These are phyloP conservation scores for Paramacrobiotus metropolitanus DNA, from an alignment of 1,140 invertebrate species.

Conservation along the genomic window DNA sequence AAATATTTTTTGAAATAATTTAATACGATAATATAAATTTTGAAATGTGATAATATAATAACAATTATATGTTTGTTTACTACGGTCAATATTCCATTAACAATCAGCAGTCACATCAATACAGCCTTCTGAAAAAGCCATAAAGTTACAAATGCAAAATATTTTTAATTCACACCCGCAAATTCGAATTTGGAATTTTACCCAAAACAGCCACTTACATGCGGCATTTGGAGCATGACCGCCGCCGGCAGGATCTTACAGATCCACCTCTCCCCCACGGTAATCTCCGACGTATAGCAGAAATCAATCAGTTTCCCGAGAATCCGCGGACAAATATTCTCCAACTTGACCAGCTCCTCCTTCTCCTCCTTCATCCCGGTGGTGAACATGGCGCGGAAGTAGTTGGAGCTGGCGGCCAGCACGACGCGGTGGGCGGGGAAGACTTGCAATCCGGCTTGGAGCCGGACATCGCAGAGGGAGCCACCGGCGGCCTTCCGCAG, in stretches of 20 bases:
- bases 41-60: too few species aligned
- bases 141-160: too few species aligned
- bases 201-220: too few species aligned
- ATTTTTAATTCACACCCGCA: too few species aligned
- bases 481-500: not conserved
- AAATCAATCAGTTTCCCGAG: conserved; percentile 60
- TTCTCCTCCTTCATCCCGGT: conserved; percentile 59
- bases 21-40: too few species aligned
- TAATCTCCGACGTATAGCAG: conserved; percentile 68
- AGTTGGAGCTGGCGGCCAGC: conserved; percentile 60
- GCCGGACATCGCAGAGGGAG: not conserved
- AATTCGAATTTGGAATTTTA: too few species aligned
- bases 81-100: too few species aligned
- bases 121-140: too few species aligned
- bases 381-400: conserved; percentile 85
- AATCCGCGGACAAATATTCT: conserved; percentile 60
- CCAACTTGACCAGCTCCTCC: conserved; percentile 55
- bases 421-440: conserved; percentile 64
- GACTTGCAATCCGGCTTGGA: conserved; percentile 48
- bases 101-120: too few species aligned
- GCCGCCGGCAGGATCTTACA: conserved; percentile 67
- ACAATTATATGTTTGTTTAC: too few species aligned
- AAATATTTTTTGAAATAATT: too few species aligned
- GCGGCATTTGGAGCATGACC: conserved; percentile 64
- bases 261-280: conserved; percentile 66